Evolutionary conservation across 2,888 invertebrate species (phyloP).

Genomic region (Drosophila incognita): DNA sequence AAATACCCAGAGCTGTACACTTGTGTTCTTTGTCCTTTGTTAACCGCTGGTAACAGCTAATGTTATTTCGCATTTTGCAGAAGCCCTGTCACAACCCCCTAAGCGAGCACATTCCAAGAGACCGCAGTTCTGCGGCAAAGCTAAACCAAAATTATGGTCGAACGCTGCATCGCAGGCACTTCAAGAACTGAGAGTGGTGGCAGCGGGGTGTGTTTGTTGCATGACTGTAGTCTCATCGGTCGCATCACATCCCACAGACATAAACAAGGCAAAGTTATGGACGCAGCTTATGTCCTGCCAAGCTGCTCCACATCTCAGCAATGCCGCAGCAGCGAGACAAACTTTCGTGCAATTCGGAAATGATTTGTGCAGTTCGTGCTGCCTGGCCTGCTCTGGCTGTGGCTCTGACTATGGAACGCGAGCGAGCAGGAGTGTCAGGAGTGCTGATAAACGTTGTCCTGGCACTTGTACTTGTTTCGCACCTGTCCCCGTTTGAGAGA

Average conservation of each 20-base stretch:
- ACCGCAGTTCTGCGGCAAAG: slow-evolving; percentile 10
- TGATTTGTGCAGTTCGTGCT: slow-evolving; percentile 83
- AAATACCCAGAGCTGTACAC: background rate
- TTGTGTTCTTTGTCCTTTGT: background rate
- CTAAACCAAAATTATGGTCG: slow-evolving; percentile 32
- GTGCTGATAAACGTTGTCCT: slow-evolving; percentile 69
- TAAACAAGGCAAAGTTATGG: slow-evolving; percentile 82
- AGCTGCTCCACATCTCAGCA: slow-evolving; percentile 46
- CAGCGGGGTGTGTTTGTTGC: slow-evolving; percentile 33
- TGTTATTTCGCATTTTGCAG: slow-evolving; percentile 1
- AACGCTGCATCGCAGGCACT: slow-evolving; percentile 18
- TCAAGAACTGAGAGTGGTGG: too few species aligned
- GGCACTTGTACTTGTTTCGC: slow-evolving; percentile 64
- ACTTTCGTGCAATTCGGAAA: slow-evolving; percentile 79
- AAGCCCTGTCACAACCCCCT: background rate
- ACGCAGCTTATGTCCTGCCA: slow-evolving; percentile 74
- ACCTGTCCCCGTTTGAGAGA: slow-evolving; percentile 64
- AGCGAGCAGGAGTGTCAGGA: slow-evolving; percentile 30
- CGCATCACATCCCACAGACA: slow-evolving; percentile 81
- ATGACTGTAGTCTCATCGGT: slow-evolving; percentile 55
- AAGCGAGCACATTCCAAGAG: slow-evolving; percentile 5
- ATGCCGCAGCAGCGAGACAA: slow-evolving; percentile 65
- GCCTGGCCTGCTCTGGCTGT: slow-evolving; percentile 9
- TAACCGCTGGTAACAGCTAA: background rate
- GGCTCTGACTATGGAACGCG: slow-evolving; percentile 11